Evolutionary conservation across 2,888 invertebrate genomes (phyloP).

Genomic region (Tholera decimalis): DNA sequence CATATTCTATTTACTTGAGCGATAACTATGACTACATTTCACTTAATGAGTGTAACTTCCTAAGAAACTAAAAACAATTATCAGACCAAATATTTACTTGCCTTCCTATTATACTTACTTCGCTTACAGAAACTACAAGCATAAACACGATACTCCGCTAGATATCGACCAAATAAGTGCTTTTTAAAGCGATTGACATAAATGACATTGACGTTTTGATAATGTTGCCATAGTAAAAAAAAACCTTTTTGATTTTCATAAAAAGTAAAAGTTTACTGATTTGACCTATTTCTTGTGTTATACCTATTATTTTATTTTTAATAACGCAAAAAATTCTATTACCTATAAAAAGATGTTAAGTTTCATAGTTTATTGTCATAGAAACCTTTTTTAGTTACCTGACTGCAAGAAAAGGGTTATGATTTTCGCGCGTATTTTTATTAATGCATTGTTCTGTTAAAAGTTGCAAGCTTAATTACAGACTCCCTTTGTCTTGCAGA

Average conservation of each 20-base stretch:
- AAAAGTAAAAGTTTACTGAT: not conserved
- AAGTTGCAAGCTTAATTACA: no score
- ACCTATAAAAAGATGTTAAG: no score
- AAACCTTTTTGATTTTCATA: not conserved
- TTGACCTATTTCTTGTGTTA: not conserved
- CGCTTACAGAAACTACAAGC: not conserved
- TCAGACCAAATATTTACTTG: no score
- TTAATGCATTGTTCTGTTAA: no score
- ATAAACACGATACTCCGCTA: not conserved
- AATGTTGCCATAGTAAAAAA: not conserved
- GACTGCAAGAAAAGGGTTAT: no score
- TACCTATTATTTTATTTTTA: not conserved
- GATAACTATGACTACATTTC: not conserved
- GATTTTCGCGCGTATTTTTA: no score
- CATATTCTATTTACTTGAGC: not conserved
- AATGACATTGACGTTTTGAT: not conserved
- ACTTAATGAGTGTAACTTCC: not conserved
- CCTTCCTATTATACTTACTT: not conserved
- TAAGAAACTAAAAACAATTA: no score
- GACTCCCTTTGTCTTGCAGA: no score
- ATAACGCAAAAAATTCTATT: no score
- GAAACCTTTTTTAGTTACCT: no score
- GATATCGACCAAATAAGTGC: slow-evolving; percentile 3
- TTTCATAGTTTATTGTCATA: no score
- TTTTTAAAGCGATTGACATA: not conserved